Percentiles rank a stretch among this genome's conserved stretches.
Evolutionary conservation across 2,888 invertebrate species (phyloP).

Genomic region (Balanococcus diminutus): DNA sequence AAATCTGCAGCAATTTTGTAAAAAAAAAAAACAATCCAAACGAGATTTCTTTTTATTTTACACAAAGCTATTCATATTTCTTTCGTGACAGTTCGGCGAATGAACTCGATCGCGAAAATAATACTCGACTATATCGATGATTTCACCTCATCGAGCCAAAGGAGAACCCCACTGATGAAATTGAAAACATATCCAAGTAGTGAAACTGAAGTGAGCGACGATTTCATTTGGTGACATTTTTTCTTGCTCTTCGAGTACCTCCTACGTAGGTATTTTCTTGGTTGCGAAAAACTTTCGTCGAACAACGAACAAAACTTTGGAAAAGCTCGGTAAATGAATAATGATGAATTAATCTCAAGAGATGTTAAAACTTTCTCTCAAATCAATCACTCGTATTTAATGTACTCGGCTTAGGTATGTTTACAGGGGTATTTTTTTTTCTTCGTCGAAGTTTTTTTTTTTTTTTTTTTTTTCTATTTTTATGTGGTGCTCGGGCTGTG

Average conservation of each 20-base stretch:
- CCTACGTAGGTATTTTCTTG: neutral
- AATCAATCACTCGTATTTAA: constrained; percentile 29
- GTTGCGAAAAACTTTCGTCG: neutral
- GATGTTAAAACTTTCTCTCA: constrained; percentile 18
- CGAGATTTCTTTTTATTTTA: neutral
- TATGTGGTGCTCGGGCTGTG: too few relatives aligned
- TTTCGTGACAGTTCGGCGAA: neutral
- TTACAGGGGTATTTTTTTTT: neutral
- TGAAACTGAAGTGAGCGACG: neutral
- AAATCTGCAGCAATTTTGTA: neutral
- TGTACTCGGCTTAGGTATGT: constrained; percentile 23
- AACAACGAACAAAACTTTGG: neutral
- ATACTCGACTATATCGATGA: neutral
- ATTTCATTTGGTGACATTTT: neutral
- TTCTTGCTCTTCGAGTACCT: neutral
- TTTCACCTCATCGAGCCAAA: neutral
- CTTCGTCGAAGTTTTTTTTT: neutral
- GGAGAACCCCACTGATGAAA: neutral
- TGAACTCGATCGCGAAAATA: neutral
- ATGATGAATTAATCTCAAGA: constrained; percentile 37
- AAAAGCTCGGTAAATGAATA: constrained; percentile 18
- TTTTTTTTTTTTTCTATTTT: too few relatives aligned
- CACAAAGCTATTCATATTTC: neutral
- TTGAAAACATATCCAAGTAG: neutral
- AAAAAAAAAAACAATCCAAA: neutral